Conservation (phyloP, 2,888 invertebrate genomes). For the Drosophila acutilabella region DNA sequence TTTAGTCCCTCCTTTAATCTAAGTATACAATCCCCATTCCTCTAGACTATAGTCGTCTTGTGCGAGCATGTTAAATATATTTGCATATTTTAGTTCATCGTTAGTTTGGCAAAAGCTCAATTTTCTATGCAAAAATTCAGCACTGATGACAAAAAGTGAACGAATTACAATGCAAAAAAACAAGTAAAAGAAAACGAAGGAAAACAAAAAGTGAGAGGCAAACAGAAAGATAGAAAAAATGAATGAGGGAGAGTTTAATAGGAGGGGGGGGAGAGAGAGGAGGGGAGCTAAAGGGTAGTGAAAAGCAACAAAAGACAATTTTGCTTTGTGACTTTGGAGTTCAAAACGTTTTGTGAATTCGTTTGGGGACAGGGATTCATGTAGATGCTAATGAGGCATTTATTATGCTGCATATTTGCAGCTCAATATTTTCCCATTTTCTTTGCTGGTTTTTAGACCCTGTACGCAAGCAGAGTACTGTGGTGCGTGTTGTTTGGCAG, state of each 20-base stretch:
- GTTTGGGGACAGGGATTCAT: conserved; percentile 20
- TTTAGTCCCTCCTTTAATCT: conserved; percentile 18
- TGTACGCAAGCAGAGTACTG: no score
- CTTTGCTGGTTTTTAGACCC: conserved; percentile 3
- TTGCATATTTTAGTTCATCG: conserved; percentile 76
- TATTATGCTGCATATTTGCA: conserved; percentile 66
- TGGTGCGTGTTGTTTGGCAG: no score
- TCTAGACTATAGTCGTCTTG: conserved; percentile 15
- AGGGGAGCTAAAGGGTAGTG: no score
- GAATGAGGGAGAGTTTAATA: not conserved
- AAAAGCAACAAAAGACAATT: conserved; percentile 54
- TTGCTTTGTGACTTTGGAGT: conserved; percentile 52
- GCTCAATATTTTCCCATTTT: conserved; percentile 25
- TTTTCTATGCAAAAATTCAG: conserved; percentile 75
- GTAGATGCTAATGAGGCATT: conserved; percentile 73
- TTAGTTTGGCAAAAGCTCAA: conserved; percentile 82
- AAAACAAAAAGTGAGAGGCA: conserved; percentile 17
- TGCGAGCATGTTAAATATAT: conserved; percentile 76
- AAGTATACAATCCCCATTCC: not conserved
- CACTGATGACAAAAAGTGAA: conserved; percentile 68
- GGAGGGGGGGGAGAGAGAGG: not conserved
- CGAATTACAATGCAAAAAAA: conserved; percentile 65
- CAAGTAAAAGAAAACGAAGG: conserved; percentile 6
- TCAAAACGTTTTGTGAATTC: conserved; percentile 53
- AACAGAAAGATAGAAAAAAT: conserved; percentile 7